phyloP scores from a whole-genome alignment of 2,797 vertebrate genomes.

The Discoglossus pictus region DNA sequence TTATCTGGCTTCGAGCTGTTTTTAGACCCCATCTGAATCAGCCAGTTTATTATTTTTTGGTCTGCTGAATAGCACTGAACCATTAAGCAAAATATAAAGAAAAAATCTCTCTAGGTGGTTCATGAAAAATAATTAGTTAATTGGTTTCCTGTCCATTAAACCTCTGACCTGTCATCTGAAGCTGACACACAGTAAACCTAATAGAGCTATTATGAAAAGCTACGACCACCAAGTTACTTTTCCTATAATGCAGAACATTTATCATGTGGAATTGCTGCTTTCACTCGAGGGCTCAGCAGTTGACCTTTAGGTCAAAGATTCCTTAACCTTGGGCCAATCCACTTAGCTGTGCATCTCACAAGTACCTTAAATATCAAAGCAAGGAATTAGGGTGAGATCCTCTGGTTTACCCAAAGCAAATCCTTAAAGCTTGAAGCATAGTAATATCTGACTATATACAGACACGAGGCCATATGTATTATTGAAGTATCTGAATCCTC shows the following conservation, averaged over 20 bases:
- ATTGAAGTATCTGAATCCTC: no score
- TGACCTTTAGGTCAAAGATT: conserved; percentile 39
- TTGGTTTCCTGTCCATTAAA: conserved; percentile 32
- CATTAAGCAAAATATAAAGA: no score
- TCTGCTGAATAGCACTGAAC: no score
- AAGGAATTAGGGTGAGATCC: neutral
- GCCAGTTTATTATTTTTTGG: no score
- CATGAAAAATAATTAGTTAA: conserved; percentile 42
- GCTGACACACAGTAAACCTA: neutral
- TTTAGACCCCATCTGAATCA: no score
- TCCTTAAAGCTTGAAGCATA: conserved; percentile 3
- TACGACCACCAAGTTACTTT: conserved; percentile 15
- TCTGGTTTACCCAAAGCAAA: conserved; percentile 4
- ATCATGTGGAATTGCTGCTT: conserved; percentile 18
- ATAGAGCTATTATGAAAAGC: conserved; percentile 11
- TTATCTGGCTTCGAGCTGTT: no score
- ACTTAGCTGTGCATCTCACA: conserved; percentile 15
- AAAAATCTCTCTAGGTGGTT: conserved; percentile 7
- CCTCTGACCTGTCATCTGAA: conserved; percentile 30
- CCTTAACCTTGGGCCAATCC: conserved; percentile 26
- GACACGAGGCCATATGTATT: no score
- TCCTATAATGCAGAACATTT: conserved; percentile 18
- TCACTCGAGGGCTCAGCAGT: conserved; percentile 7
- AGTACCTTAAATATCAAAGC: conserved; percentile 19
- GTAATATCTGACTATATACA: no score